Percentiles rank a stretch among this genome's conserved stretches.
Evolutionary conservation across 2,888 invertebrate species (phyloP).

Genomic region (Ennomos erosarius): DNA sequence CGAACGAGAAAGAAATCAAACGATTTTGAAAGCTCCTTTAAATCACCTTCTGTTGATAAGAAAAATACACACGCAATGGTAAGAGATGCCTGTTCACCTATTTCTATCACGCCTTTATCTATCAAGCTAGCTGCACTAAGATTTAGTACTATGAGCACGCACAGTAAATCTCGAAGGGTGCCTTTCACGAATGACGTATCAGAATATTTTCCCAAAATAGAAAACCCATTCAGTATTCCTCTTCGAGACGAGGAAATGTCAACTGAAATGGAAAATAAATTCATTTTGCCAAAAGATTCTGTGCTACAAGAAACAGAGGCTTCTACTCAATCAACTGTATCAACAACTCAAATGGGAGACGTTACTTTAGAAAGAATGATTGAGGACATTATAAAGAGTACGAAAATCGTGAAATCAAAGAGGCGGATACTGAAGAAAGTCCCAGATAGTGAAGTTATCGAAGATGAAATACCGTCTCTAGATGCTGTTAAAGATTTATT

Average conservation of each 20-base stretch:
- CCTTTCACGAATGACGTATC: constrained; percentile 72
- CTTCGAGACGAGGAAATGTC: constrained; percentile 77
- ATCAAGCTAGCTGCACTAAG: constrained; percentile 84
- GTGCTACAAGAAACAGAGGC: constrained; percentile 62
- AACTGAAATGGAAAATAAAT: constrained; percentile 82
- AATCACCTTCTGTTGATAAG: constrained; percentile 77
- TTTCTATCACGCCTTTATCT: constrained; percentile 86
- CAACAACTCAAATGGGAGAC: constrained; percentile 83
- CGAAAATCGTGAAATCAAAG: constrained; percentile 78
- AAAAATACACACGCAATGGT: constrained; percentile 71
- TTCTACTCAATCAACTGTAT: constrained; percentile 64
- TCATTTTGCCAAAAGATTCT: constrained; percentile 71
- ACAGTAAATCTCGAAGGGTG: constrained; percentile 66
- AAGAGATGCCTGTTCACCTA: constrained; percentile 77
- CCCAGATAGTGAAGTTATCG: constrained; percentile 45
- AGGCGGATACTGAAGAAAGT: constrained; percentile 66
- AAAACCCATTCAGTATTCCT: constrained; percentile 68
- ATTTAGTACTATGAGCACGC: constrained; percentile 82
- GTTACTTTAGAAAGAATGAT: constrained; percentile 85
- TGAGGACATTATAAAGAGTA: constrained; percentile 86
- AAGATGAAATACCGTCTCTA: constrained; percentile 63
- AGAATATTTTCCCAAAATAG: constrained; percentile 82
- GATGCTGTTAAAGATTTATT: constrained; percentile 71
- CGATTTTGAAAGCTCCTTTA: constrained; percentile 78
- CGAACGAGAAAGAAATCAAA: constrained; percentile 77